Base-by-base conservation (phyloP, 2,888 invertebrate species). In the Tanytarsus gracilentus region DNA sequence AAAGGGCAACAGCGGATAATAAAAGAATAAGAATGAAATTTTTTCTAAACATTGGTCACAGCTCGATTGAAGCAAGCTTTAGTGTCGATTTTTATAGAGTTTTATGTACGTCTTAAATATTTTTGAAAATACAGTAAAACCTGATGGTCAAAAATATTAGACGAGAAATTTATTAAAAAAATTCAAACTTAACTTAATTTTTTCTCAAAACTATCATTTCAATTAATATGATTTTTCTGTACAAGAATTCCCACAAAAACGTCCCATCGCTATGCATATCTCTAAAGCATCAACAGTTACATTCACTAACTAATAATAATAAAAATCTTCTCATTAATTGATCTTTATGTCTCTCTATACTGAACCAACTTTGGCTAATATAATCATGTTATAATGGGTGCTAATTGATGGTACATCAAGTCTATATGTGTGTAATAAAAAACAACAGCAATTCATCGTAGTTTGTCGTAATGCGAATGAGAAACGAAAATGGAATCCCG, bases 391-490 rank as follows among this genome's bases (percentile, higher is more conserved):
- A 53, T 53, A 53, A 53, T 53, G 53, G 36, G 21, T 36, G 53
- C 53, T 53, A 53, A 53, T 53, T 53, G 53, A 53, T 53, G 53
- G 39, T 36, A 53, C 53, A 53, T 53, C n/a, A n/a, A 23, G 36
- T 14, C 27, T 18, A 23, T 53, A 16, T 29, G n/a, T 18, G 51
- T 27, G 16, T 36, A 11, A 44, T 44, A 44, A 44, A 40, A 36
- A 36, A 36, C n/a, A 36, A 14, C 16, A 29, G 29, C 9, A 7
- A 29, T 6, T 29, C 9, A 9, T 7, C 6, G 6, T 29, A 7
- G 9, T 6, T 29, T 29, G 29, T 29, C 9, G 29, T 29, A 29
- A 29, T 9, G 6, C 6, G 9, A 29, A 7, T 29, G 6, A 7
- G 6, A 29, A 29, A 29, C 29, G 29, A 9, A 36, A 3, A n/a